A percentile compares a stretch with the other conserved stretches of the same genome.
Evolutionary conservation across 2,888 invertebrate genomes (phyloP).

Genomic region (Eupithecia vulgata): DNA sequence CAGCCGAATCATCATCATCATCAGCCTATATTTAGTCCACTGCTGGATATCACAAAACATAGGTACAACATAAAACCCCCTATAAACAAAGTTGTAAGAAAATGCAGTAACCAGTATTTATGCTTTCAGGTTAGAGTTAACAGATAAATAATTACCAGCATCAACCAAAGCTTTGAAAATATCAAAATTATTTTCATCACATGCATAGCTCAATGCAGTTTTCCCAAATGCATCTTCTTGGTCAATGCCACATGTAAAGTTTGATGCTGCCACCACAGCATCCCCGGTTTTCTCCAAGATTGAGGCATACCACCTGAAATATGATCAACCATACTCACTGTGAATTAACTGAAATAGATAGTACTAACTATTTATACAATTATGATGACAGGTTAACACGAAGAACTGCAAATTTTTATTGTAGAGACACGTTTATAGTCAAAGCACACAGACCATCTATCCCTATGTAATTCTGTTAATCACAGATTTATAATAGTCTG

Average conservation of each 20-base stretch:
- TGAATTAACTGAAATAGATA: neutral
- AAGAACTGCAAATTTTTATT: neutral
- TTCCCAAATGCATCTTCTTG: constrained; percentile 86
- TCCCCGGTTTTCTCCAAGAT: constrained; percentile 88
- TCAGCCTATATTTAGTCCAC: no score
- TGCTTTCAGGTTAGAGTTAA: neutral
- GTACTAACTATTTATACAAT: neutral
- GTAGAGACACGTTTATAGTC: neutral
- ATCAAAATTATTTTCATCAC: constrained; percentile 86
- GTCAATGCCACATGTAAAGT: constrained; percentile 82
- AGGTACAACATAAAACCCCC: no score
- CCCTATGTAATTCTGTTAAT: neutral
- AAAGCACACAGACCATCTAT: neutral
- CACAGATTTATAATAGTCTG: no score
- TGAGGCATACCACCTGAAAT: constrained; percentile 86
- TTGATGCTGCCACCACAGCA: constrained; percentile 75
- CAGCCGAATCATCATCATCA: no score
- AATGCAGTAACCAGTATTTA: neutral
- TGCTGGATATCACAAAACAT: no score
- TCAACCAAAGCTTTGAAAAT: constrained; percentile 85
- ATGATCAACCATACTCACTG: neutral
- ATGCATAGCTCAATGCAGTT: constrained; percentile 90
- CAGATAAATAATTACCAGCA: constrained; percentile 74
- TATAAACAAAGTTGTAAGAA: neutral
- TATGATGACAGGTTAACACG: neutral